A percentile compares a stretch with the other conserved stretches of the same genome.
These are phyloP conservation scores for Lasiurus cinereus DNA, from an alignment of 2,113 vertebrate genomes.

Conservation along the genomic window DNA sequence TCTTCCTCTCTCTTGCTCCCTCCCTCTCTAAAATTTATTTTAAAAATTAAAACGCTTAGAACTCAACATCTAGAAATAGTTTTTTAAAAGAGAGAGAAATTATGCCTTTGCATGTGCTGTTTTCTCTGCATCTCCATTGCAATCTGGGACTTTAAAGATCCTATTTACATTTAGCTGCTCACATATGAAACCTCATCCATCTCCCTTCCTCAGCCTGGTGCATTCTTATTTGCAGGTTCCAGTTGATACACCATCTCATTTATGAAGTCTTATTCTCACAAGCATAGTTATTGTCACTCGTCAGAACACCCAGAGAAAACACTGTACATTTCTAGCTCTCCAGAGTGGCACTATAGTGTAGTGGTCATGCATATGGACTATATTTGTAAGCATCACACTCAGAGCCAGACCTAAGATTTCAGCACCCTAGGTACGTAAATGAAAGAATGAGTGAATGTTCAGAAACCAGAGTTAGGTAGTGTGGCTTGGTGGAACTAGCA, in stretches of 20 bases:
- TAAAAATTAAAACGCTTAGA: not conserved
- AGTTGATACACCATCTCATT: not conserved
- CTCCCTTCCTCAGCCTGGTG: not conserved
- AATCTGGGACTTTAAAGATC: too few relatives aligned
- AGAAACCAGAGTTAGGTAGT: not conserved
- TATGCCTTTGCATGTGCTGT: not conserved
- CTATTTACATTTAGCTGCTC: too few relatives aligned
- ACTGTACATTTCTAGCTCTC: not conserved
- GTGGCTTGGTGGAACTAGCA: not conserved
- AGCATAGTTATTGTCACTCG: not conserved
- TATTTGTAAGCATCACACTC: not conserved
- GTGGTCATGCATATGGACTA: not conserved
- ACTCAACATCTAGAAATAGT: too few relatives aligned
- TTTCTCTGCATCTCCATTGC: not conserved
- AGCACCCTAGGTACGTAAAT: not conserved
- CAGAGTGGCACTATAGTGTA: not conserved
- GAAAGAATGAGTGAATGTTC: not conserved
- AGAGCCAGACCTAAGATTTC: not conserved
- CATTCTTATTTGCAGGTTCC: constrained; percentile 3
- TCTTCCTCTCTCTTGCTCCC: not conserved
- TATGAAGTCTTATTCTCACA: not conserved
- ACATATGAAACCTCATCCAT: not conserved
- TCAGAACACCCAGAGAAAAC: not conserved
- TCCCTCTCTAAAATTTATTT: not conserved
- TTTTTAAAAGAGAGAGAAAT: not conserved